phyloP scores from a whole-genome alignment of 2,888 invertebrate genomes.

The Pristionchus exspectatus region DNA sequence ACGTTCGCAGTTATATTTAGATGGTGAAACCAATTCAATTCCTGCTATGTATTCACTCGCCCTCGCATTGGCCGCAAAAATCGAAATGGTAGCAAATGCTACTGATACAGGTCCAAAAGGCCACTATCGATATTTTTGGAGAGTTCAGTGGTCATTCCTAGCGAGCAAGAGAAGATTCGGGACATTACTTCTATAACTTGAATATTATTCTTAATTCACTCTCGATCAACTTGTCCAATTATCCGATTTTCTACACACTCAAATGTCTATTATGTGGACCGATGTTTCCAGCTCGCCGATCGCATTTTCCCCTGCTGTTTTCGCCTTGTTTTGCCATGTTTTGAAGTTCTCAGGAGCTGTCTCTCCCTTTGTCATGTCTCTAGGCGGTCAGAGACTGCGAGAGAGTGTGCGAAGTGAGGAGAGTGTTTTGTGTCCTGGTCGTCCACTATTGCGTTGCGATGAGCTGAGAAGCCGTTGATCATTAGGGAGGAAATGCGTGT shows the following conservation, averaged over 20 bases:
- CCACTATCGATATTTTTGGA: too few species aligned
- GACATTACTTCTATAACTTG: too few species aligned
- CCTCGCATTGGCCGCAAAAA: too few species aligned
- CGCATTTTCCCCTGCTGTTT: not conserved
- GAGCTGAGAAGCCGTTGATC: not conserved
- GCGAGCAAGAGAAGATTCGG: too few species aligned
- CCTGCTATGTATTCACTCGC: too few species aligned
- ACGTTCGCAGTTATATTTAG: too few species aligned
- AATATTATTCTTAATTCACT: too few species aligned
- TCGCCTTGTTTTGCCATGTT: not conserved
- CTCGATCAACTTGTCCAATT: not conserved
- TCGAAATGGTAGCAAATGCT: too few species aligned
- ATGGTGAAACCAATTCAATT: too few species aligned
- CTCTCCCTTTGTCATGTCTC: not conserved
- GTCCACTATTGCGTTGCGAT: not conserved
- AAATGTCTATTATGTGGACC: not conserved
- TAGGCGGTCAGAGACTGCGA: not conserved
- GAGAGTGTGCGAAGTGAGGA: not conserved
- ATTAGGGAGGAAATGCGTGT: not conserved
- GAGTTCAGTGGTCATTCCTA: too few species aligned
- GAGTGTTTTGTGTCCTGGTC: not conserved
- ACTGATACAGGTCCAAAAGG: too few species aligned
- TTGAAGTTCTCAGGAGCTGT: not conserved
- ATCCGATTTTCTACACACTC: not conserved
- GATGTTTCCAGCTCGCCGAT: not conserved